Conservation (phyloP, 2,113 vertebrate species). For the Ophthalmolycus amberensis region DNA sequence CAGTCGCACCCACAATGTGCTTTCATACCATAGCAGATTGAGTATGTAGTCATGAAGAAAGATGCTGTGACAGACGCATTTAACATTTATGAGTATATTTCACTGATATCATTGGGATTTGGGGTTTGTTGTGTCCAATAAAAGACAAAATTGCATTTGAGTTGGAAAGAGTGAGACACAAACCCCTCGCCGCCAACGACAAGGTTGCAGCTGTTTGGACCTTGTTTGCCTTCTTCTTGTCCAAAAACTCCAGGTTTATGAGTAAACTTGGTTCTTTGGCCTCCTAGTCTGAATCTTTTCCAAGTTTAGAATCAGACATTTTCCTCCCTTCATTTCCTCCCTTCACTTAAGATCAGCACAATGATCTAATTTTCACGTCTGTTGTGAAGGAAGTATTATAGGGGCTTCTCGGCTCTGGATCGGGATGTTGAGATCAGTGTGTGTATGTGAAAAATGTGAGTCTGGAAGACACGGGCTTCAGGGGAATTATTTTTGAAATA, state of each 20-base stretch:
- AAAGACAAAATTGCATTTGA: not conserved
- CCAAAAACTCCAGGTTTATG: constrained; percentile 11
- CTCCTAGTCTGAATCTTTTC: constrained; percentile 23
- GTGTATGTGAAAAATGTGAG: constrained; percentile 14
- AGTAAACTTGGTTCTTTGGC: not conserved
- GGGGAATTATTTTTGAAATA: not conserved
- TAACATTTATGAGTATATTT: not conserved
- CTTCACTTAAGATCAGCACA: not conserved
- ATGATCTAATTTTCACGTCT: constrained; percentile 2
- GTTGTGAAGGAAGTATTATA: constrained; percentile 22
- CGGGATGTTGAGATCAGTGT: constrained; percentile 17
- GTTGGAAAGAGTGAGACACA: not conserved
- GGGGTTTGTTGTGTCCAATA: not conserved
- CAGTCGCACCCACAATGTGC: constrained; percentile 22
- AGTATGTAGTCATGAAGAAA: not conserved
- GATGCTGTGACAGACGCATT: constrained; percentile 4
- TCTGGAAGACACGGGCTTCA: not conserved
- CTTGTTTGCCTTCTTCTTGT: constrained; percentile 8
- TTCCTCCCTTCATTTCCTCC: constrained; percentile 47
- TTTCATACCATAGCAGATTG: not conserved
- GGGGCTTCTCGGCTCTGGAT: constrained; percentile 2
- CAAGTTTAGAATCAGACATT: constrained; percentile 48
- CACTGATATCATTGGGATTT: constrained; percentile 3
- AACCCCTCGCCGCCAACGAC: not conserved
- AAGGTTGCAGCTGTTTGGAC: constrained; percentile 23